These are phyloP conservation scores for Phymastichus coffea DNA, from an alignment of 1,140 invertebrate genomes.

Conservation along the genomic window DNA sequence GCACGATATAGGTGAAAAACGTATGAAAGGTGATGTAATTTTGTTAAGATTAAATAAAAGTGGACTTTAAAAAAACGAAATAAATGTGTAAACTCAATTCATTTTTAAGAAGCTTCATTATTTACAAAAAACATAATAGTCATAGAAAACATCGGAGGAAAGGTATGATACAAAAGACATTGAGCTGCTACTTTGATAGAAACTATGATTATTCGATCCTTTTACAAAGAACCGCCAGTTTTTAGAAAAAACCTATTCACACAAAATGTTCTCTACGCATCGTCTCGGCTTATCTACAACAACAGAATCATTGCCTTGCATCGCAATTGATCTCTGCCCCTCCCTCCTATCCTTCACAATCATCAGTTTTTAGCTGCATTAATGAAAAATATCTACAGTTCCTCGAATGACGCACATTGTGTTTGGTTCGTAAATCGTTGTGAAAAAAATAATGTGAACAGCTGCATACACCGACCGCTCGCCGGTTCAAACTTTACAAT, in stretches of 20 bases:
- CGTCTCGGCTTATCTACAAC: conserved; percentile 53
- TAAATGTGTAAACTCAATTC: conserved; percentile 24
- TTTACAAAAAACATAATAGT: conserved; percentile 27
- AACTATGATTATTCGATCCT: conserved; percentile 59
- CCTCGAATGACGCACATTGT: conserved; percentile 36
- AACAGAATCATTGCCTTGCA: conserved; percentile 56
- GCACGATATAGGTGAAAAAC: background rate
- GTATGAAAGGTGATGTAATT: conserved; percentile 25
- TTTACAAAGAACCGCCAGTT: conserved; percentile 57
- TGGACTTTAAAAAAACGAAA: conserved; percentile 17
- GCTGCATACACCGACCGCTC: conserved; percentile 1
- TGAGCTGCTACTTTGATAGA: conserved; percentile 50
- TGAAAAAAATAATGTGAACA: conserved; percentile 24
- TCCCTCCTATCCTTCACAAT: conserved; percentile 1
- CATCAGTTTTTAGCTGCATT: conserved; percentile 37
- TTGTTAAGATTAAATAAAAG: conserved; percentile 25
- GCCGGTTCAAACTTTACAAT: conserved; percentile 1
- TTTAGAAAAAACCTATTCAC: conserved; percentile 59
- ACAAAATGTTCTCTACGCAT: conserved; percentile 51
- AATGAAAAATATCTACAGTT: conserved; percentile 59
- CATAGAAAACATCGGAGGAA: conserved; percentile 26
- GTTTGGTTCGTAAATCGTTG: conserved; percentile 27
- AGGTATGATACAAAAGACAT: conserved; percentile 30
- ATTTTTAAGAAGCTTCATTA: conserved; percentile 30
- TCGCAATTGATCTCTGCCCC: conserved; percentile 46